Conservation (phyloP, 2,888 invertebrate genomes). For the Limnephilus rhombicus region DNA sequence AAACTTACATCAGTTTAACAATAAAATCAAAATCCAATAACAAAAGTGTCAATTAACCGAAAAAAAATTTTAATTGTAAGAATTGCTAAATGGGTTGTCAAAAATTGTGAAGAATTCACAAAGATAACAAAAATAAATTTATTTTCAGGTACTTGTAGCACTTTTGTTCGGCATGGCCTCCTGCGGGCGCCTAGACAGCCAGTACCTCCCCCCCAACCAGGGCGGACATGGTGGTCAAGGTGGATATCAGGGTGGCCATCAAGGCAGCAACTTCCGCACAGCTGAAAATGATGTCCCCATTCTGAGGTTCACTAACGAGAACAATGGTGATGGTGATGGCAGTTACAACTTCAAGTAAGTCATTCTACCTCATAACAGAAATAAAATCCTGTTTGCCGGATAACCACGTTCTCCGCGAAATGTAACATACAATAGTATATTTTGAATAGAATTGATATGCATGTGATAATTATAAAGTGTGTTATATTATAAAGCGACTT, state of each 20-base stretch:
- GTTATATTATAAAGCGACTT: too few relatives aligned
- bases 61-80: too few relatives aligned
- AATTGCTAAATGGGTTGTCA: too few relatives aligned
- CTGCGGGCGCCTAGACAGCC: constrained; percentile 52
- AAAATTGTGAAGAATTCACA: too few relatives aligned
- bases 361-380: background rate
- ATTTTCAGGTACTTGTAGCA: constrained; percentile 42
- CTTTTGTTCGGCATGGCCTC: constrained; percentile 53
- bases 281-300: constrained; percentile 77
- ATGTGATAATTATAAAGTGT: too few relatives aligned
- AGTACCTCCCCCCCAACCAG: constrained; percentile 53
- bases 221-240: constrained; percentile 5
- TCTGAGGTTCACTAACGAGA: constrained; percentile 78
- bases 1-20: too few relatives aligned
- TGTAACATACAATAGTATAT: too few relatives aligned
- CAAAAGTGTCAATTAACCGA: too few relatives aligned
- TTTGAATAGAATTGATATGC: too few relatives aligned
- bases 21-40: too few relatives aligned
- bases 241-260: background rate
- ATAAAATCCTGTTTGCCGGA: too few relatives aligned
- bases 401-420: too few relatives aligned
- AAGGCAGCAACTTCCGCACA: constrained; percentile 21
- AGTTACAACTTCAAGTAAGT: constrained; percentile 81
- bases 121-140: background rate
- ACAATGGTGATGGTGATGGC: constrained; percentile 78